Conservation (phyloP, 2,797 vertebrate species). For the Pseudochirops corinnae region DNA sequence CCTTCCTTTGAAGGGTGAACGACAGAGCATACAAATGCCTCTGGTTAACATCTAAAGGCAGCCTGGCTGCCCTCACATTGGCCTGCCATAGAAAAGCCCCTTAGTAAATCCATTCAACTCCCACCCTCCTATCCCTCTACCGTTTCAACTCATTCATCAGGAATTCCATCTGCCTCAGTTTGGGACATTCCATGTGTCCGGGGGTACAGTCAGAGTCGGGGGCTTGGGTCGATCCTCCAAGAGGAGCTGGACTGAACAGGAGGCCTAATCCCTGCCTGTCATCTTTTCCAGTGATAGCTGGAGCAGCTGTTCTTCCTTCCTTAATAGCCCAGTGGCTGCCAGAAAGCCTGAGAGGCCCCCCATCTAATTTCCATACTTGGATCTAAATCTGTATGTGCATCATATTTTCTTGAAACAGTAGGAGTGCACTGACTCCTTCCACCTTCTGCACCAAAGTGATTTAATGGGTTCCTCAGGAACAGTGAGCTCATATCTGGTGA, state of each 20-base stretch:
- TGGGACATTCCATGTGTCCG: constrained; percentile 30
- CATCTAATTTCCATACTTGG: constrained; percentile 77
- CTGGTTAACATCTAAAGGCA: constrained; percentile 65
- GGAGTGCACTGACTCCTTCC: constrained; percentile 49
- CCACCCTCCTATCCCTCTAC: constrained; percentile 39
- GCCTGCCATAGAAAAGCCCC: not conserved
- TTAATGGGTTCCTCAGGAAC: constrained; percentile 74
- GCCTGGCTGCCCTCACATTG: constrained; percentile 25
- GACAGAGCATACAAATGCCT: constrained; percentile 53
- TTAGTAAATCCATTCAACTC: constrained; percentile 9
- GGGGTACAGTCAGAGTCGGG: not conserved
- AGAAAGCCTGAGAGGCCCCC: constrained; percentile 72
- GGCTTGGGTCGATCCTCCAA: not conserved
- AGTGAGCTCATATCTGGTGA: constrained; percentile 74
- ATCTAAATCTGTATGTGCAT: constrained; percentile 71
- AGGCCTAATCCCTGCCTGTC: constrained; percentile 67
- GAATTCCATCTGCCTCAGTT: constrained; percentile 38
- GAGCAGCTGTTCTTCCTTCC: constrained; percentile 81
- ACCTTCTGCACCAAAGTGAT: constrained; percentile 76
- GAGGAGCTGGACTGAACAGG: not conserved
- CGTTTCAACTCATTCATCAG: constrained; percentile 68
- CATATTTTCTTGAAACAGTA: constrained; percentile 80
- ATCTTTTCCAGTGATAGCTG: constrained; percentile 71
- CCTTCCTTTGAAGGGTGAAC: constrained; percentile 62
- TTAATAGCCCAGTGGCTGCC: constrained; percentile 45